Evolutionary conservation across 2,113 vertebrate genomes (phyloP).

Genomic region (Narcine bancroftii): DNA sequence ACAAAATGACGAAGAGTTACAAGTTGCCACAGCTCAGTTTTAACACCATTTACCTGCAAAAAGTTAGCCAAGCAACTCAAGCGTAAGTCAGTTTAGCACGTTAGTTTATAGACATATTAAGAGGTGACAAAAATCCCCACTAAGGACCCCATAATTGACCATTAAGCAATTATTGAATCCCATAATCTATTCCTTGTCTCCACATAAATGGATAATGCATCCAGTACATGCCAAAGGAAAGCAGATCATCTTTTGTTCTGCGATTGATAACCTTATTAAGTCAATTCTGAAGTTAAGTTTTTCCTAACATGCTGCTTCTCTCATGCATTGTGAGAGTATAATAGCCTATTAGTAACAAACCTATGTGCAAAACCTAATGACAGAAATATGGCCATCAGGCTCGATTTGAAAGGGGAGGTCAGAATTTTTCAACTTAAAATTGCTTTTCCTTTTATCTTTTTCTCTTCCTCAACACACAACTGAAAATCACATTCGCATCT

Average conservation of each 20-base stretch:
- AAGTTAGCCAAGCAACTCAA: neutral
- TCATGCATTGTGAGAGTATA: constrained; percentile 40
- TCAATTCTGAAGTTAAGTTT: constrained; percentile 43
- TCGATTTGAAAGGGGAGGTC: constrained; percentile 31
- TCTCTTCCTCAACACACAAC: neutral
- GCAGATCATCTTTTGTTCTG: constrained; percentile 39
- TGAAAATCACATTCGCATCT: neutral
- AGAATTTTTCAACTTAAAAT: neutral
- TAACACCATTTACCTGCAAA: neutral
- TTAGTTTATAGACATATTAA: constrained; percentile 33
- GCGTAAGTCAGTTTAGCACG: neutral
- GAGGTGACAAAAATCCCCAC: neutral
- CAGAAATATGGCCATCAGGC: neutral
- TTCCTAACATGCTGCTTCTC: constrained; percentile 38
- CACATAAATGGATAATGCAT: constrained; percentile 34
- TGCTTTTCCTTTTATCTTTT: neutral
- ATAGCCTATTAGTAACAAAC: constrained; percentile 40
- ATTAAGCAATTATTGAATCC: constrained; percentile 25
- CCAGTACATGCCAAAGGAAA: constrained; percentile 35
- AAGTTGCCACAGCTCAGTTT: neutral
- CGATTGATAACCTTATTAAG: constrained; percentile 46
- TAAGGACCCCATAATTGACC: neutral
- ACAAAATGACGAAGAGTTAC: neutral
- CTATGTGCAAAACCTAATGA: constrained; percentile 23
- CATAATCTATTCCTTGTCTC: neutral